These are phyloP conservation scores for Cotesia chilonis DNA, from an alignment of 1,140 invertebrate species.

Conservation along the genomic window DNA sequence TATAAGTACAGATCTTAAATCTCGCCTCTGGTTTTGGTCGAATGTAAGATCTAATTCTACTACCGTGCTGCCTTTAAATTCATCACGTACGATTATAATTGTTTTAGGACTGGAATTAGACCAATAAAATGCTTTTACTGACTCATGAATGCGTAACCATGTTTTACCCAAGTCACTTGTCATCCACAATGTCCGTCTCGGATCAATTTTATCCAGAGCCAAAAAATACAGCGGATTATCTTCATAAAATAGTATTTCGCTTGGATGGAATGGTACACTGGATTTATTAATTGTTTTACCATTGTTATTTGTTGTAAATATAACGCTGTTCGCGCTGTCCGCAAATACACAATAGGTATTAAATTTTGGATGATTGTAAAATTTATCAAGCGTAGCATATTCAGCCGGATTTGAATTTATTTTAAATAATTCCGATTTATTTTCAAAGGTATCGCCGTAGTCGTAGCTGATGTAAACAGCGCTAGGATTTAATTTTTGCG, in stretches of 20 bases:
- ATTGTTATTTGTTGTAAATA: conserved; percentile 81
- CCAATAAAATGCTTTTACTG: conserved; percentile 83
- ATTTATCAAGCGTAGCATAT: conserved; percentile 80
- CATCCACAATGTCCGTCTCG: conserved; percentile 77
- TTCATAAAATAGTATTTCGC: conserved; percentile 78
- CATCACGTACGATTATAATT: conserved; percentile 77
- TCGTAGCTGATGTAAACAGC: conserved; percentile 86
- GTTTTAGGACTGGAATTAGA: conserved; percentile 64
- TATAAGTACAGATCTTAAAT: conserved; percentile 67
- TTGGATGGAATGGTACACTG: conserved; percentile 77
- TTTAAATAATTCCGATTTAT: conserved; percentile 76
- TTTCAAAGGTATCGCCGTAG: conserved; percentile 82
- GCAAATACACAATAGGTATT: conserved; percentile 83
- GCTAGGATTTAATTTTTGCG: conserved; percentile 68
- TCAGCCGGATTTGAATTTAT: conserved; percentile 64
- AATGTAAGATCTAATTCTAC: conserved; percentile 60
- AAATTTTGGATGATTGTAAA: conserved; percentile 82
- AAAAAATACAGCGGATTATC: conserved; percentile 69
- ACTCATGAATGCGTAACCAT: conserved; percentile 74
- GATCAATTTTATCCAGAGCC: conserved; percentile 78
- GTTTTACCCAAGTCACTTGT: conserved; percentile 78
- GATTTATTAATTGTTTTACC: conserved; percentile 72
- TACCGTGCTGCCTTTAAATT: conserved; percentile 72
- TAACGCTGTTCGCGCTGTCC: conserved; percentile 78
- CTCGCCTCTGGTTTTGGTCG: conserved; percentile 29